Evolutionary conservation across 2,113 vertebrate genomes (phyloP), one percentile per base, ranked within the genome.

Genomic region (Odocoileus hemionus): DNA sequence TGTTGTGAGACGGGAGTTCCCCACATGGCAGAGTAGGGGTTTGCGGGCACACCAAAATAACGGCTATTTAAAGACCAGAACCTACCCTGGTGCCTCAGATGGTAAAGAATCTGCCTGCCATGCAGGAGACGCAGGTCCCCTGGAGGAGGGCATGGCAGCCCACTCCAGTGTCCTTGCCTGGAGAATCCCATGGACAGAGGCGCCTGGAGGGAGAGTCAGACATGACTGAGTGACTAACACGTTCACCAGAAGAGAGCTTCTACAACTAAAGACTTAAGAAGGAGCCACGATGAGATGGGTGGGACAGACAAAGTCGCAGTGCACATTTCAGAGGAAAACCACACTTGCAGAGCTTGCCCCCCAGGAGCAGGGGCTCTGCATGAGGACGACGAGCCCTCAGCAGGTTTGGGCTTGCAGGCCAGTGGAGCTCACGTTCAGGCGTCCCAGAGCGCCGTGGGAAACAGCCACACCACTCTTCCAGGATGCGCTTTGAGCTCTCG

Each of bases 1-100:
- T 15, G 1, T 8, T 36, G 33, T 25, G 52, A 36, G 52, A 83
- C 0, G 3, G 15, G 33, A 36, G 50, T 1, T 26, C 21, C 12
- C 80, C 50, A 5, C 47, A 36, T 0, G 7, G 33, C 50, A 25
- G 11, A 15, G 80, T 54, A 36, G 33, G 33, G 14, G 80, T 7
- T 55, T 23, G 23, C 1, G 1, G 33, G 52, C 80, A 55, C 0
- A 4, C 33, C 1, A 2, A 54, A 55, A 15, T 55, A 25, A 55
- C 21, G 14, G 33, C 33, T 55, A 9, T 55, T 54, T 83, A 55
- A 83, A 55, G 80, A 25, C 21, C 3, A 0, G 19, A 54, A 83
- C 80, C 11, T 83, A 9, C 80, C 70, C 36, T 76, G 36, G 6
- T 6, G 21, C 11, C 36, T 76, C 70, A 43, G 70, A 43, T 43